These are phyloP conservation scores for Clamator glandarius DNA, from an alignment of 2,797 vertebrate species.

Conservation along the genomic window DNA sequence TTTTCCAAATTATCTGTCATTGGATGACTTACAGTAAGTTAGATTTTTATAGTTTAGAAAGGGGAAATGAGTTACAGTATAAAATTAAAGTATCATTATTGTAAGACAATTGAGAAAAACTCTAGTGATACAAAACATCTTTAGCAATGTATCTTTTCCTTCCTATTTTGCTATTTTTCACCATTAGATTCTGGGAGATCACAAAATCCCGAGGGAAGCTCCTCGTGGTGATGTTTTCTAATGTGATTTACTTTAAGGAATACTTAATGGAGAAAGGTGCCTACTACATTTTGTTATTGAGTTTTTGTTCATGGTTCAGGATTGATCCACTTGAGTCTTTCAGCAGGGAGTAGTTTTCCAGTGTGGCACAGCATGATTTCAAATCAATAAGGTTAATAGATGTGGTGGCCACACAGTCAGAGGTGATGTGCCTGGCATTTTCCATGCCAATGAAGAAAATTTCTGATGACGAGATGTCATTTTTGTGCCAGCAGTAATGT, in stretches of 20 bases:
- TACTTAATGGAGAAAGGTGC: constrained; percentile 82
- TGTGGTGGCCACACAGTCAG: constrained; percentile 93
- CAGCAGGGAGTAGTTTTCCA: constrained; percentile 89
- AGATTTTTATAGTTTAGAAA: constrained; percentile 40
- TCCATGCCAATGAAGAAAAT: constrained; percentile 92
- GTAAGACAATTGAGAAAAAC: background rate
- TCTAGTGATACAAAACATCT: constrained; percentile 1
- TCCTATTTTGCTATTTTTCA: background rate
- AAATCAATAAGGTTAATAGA: constrained; percentile 99
- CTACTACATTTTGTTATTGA: constrained; percentile 87
- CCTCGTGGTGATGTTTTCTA: constrained; percentile 60
- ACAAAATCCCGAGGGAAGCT: constrained; percentile 56
- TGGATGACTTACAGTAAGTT: background rate
- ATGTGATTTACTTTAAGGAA: constrained; percentile 87
- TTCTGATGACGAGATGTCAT: constrained; percentile 93
- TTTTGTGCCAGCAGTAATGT: constrained; percentile 87
- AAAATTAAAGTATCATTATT: background rate
- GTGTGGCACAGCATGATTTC: constrained; percentile 88
- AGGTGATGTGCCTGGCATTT: constrained; percentile 92
- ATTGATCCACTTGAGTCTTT: constrained; percentile 94
- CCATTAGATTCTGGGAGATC: constrained; percentile 10
- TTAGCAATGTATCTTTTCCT: background rate
- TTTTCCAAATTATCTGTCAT: background rate
- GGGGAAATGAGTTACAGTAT: background rate
- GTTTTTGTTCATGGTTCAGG: constrained; percentile 89